phyloP scores from a whole-genome alignment of 2,888 invertebrate species.

The Bellardia pandia region DNA sequence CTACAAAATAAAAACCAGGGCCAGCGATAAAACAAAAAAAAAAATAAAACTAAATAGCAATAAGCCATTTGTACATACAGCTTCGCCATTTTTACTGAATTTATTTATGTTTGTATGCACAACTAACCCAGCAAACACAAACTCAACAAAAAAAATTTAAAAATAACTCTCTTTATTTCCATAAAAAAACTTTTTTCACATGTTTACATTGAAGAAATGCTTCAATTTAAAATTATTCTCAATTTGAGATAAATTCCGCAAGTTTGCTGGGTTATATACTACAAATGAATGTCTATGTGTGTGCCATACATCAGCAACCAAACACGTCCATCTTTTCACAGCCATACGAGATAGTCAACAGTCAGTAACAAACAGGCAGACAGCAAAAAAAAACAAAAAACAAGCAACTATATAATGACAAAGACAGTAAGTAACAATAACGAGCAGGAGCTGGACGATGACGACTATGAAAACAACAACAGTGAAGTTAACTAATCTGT shows the following conservation, averaged over 20 bases:
- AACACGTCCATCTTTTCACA: conserved; percentile 35
- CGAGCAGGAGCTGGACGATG: not conserved
- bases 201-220: not conserved
- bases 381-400: not conserved
- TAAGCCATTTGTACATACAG: not conserved
- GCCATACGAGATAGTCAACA: conserved; percentile 12
- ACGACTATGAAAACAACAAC: not conserved
- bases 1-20: not conserved
- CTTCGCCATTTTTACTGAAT: not conserved
- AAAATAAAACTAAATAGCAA: not conserved
- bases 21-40: not conserved
- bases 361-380: not conserved
- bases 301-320: conserved; percentile 7
- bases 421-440: not conserved
- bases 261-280: not conserved
- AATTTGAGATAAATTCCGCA: no score
- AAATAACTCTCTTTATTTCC: no score
- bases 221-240: not conserved
- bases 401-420: not conserved
- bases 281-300: not conserved
- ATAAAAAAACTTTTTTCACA: no score
- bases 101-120: not conserved
- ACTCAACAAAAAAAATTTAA: not conserved
- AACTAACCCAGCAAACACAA: not conserved
- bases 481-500: not conserved